Base-by-base conservation (phyloP, 1,140 invertebrate genomes). In the Drosophila lacteicornis region DNA sequence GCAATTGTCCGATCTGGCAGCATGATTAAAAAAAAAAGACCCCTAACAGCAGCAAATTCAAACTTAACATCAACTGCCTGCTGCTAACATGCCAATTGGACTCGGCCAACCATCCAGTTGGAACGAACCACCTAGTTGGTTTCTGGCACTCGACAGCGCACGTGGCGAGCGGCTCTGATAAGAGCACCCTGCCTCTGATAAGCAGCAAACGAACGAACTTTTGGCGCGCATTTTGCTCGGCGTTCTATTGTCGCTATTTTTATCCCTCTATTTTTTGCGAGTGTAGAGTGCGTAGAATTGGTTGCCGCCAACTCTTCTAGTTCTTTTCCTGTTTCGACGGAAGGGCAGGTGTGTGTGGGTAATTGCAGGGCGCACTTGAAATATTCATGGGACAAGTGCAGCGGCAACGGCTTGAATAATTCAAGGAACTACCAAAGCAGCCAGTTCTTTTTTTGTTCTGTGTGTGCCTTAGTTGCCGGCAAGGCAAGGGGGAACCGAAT, bases 181-280 rank as follows among this genome's bases (percentile, higher is more conserved):
- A 36, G 50, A 55, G 19, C 8, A 22, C 42, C 17, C n/a, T n/a
- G 30, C 30, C 49, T 15, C 43, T 47, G 22, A 17, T 19, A n/a
- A 42, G 15, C 30, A 11, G 36, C 7, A n/a, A 25, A n/a, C 49
- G 61, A 69, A 25, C 51, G 38, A 75, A 59, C 22, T 85, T 85
- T 86, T 86, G 82, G 82, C 82, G 82, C 82, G 82, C 83, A 73
- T 45, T 82, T 81, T 36, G 42, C 46, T 66, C 27, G 38, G 9
- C 50, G 13, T 66, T 49, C 17, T 49, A 40, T 57, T 61, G 27
- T 49, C 38, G 45, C 27, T 51, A n/a, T 30, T 25, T 30, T 19
- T 45, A 8, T 15, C 3, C 40, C 13, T 1, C 43, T 15, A 58
- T 40, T 78, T 77, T 67, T 57, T 75, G 22, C 19, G 9, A 38